Percentiles rank a stretch among this genome's conserved stretches.
phyloP scores from a whole-genome alignment of 2,113 vertebrate genomes.

The Grammomys dolichurus region DNA sequence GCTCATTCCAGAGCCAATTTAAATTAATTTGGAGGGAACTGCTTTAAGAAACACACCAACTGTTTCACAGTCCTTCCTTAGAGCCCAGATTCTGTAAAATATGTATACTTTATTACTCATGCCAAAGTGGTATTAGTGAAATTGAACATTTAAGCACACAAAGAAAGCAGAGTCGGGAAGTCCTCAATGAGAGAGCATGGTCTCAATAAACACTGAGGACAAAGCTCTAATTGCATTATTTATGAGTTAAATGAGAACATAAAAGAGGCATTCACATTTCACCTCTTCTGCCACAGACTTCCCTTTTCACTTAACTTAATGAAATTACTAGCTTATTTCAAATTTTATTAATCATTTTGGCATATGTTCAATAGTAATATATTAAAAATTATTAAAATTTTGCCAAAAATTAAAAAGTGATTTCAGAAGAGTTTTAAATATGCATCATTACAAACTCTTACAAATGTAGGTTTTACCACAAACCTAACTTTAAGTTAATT shows the following conservation, averaged over 20 bases:
- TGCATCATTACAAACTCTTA: constrained; percentile 23
- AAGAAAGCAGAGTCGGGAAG: constrained; percentile 63
- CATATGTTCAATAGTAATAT: constrained; percentile 60
- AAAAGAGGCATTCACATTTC: constrained; percentile 72
- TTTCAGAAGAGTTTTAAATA: constrained; percentile 62
- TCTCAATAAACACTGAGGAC: constrained; percentile 74
- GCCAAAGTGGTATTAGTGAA: constrained; percentile 71
- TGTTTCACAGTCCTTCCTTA: constrained; percentile 65
- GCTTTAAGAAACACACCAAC: constrained; percentile 76
- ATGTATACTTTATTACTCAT: constrained; percentile 69
- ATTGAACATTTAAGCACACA: constrained; percentile 63
- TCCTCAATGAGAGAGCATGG: constrained; percentile 57
- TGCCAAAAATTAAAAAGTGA: constrained; percentile 41
- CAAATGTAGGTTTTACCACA: background rate
- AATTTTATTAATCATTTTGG: constrained; percentile 77
- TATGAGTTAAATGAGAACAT: constrained; percentile 73
- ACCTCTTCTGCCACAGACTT: constrained; percentile 69
- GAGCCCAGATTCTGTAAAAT: constrained; percentile 65
- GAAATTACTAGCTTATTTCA: constrained; percentile 77
- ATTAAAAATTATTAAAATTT: constrained; percentile 68
- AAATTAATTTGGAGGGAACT: constrained; percentile 79
- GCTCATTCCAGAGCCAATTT: constrained; percentile 78
- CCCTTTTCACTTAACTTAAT: constrained; percentile 80
- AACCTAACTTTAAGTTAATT: constrained; percentile 24
- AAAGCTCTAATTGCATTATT: constrained; percentile 74